Conservation (phyloP, 92 coral and sea anemone genomes). For the Zoanthus solanderi region DNA sequence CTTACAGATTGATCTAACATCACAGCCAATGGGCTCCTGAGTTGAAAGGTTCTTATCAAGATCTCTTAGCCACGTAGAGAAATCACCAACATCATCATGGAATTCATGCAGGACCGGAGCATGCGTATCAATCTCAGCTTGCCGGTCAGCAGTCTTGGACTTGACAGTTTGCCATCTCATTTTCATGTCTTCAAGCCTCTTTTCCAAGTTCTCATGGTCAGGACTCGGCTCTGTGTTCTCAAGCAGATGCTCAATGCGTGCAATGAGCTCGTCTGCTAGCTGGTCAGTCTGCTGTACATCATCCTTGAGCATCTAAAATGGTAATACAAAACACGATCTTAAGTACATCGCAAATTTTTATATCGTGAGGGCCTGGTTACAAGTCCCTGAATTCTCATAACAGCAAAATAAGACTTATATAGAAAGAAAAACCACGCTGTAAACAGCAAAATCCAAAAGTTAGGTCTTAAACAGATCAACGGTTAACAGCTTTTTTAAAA, state of each 20-base stretch:
- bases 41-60: slow-evolving; percentile 76
- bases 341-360: background rate
- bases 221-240: slow-evolving; percentile 94
- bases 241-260: slow-evolving; percentile 80
- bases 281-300: slow-evolving; percentile 80
- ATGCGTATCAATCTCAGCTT: slow-evolving; percentile 74
- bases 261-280: slow-evolving; percentile 86
- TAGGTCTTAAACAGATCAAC: no score
- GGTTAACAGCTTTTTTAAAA: no score
- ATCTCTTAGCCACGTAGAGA: slow-evolving; percentile 81
- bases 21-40: slow-evolving; percentile 88
- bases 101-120: slow-evolving; percentile 85
- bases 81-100: slow-evolving; percentile 79
- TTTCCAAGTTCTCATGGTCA: slow-evolving; percentile 85
- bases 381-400: no score
- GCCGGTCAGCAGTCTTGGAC: slow-evolving; percentile 83
- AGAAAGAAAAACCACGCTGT: no score
- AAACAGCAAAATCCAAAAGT: no score
- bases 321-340: background rate
- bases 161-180: slow-evolving; percentile 86
- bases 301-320: slow-evolving; percentile 75
- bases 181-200: slow-evolving; percentile 91
- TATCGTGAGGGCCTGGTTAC: no score
- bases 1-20: slow-evolving; percentile 69
- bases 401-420: no score